Evolutionary conservation across 2,888 invertebrate species (phyloP).

Genomic region (Hoplodrina blanda): DNA sequence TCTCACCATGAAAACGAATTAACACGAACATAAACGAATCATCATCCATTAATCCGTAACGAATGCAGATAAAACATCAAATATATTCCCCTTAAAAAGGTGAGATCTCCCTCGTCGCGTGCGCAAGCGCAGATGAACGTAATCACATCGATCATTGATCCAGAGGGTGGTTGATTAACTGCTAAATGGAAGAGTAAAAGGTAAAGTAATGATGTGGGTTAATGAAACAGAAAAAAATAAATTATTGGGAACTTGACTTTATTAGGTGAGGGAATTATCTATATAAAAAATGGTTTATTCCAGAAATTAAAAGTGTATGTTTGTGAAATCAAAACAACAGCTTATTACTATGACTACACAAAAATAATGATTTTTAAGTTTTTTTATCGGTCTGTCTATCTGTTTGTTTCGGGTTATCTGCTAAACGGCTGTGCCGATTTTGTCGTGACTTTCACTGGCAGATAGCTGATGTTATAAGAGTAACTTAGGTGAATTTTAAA

Average conservation of each 20-base stretch:
- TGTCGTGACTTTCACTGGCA: too few relatives aligned
- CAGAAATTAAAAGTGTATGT: too few relatives aligned
- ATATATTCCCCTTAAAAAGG: constrained; percentile 35
- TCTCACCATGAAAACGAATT: constrained; percentile 43
- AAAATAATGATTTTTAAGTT: too few relatives aligned
- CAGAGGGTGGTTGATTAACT: constrained; percentile 51
- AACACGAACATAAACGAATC: constrained; percentile 13
- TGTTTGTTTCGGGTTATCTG: too few relatives aligned
- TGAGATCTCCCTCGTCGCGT: constrained; percentile 53
- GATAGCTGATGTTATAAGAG: too few relatives aligned
- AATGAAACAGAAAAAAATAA: constrained; percentile 29
- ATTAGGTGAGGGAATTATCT: not conserved
- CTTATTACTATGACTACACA: too few relatives aligned
- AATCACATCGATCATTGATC: constrained; percentile 57
- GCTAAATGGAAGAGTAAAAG: constrained; percentile 45
- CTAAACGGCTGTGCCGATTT: too few relatives aligned
- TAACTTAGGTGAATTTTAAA: too few relatives aligned
- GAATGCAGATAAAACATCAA: constrained; percentile 52
- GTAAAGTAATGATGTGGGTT: constrained; percentile 49
- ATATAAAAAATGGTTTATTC: too few relatives aligned
- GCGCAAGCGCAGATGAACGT: constrained; percentile 53
- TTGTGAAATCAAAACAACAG: too few relatives aligned
- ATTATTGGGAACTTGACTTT: constrained; percentile 9
- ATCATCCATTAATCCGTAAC: constrained; percentile 39
- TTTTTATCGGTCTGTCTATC: too few relatives aligned